These are phyloP conservation scores for Huso huso DNA, from an alignment of 2,797 vertebrate genomes.

Conservation along the genomic window DNA sequence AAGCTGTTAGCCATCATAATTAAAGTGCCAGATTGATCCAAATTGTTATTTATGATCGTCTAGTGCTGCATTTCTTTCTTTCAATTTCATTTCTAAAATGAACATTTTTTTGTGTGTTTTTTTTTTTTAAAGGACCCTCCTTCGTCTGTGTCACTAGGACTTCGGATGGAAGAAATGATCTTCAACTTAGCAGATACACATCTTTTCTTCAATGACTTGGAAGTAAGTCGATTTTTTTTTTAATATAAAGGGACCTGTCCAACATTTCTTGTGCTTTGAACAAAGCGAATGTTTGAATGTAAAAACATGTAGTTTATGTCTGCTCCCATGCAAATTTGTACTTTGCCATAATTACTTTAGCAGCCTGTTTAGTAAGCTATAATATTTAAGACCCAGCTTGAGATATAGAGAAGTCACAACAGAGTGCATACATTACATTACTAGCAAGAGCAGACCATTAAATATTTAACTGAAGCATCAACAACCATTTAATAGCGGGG, in stretches of 20 bases:
- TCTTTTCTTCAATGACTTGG: conserved; percentile 96
- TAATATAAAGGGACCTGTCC: no score
- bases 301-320: conserved; percentile 1
- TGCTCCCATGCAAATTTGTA: background rate
- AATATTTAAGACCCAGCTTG: conserved; percentile 31
- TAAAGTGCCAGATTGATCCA: no score
- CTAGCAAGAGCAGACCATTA: conserved; percentile 29
- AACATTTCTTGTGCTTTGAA: no score
- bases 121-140: conserved; percentile 80
- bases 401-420: conserved; percentile 28
- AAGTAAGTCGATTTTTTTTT: conserved; percentile 64
- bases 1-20: no score
- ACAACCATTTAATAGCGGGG: conserved; percentile 39
- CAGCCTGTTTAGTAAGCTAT: conserved; percentile 23
- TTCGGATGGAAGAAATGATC: conserved; percentile 99
- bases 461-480: conserved; percentile 41
- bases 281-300: background rate
- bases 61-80: no score
- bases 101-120: no score
- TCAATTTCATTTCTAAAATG: no score
- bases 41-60: no score
- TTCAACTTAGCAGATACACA: conserved; percentile 98
- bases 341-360: conserved; percentile 24
- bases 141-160: conserved; percentile 89
- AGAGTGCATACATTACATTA: conserved; percentile 33